A percentile compares a stretch with the other conserved stretches of the same genome.
Evolutionary conservation across 2,113 vertebrate species (phyloP).

Genomic region (Pelobates fuscus): DNA sequence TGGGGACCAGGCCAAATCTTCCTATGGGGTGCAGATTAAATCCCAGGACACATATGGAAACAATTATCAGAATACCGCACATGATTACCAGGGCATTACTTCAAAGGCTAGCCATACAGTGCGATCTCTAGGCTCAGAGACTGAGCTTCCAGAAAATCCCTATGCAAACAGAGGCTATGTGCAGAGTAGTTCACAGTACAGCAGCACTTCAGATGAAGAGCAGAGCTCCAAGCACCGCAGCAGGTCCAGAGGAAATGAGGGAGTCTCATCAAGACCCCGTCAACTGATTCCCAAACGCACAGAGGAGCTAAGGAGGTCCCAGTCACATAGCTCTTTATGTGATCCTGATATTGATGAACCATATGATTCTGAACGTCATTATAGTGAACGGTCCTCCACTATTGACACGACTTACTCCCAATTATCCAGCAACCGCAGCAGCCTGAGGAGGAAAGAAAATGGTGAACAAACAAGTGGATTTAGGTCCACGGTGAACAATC

Average conservation of each 20-base stretch:
- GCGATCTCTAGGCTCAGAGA: slow-evolving; percentile 57
- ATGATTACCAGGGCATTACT: background rate
- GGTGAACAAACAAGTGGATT: slow-evolving; percentile 7
- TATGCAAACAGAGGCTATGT: slow-evolving; percentile 37
- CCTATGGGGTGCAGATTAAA: slow-evolving; percentile 83
- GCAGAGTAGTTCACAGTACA: slow-evolving; percentile 24
- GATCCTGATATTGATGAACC: background rate
- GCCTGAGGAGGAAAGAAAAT: slow-evolving; percentile 50
- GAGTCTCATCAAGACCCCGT: slow-evolving; percentile 48
- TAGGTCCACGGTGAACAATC: accelerated
- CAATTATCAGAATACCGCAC: background rate
- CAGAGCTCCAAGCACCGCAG: slow-evolving; percentile 54
- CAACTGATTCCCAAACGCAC: slow-evolving; percentile 3
- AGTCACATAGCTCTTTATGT: slow-evolving; percentile 82
- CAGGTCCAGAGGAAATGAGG: slow-evolving; percentile 48
- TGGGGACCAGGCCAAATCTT: slow-evolving; percentile 85
- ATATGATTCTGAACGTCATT: accelerated
- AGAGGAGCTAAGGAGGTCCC: slow-evolving; percentile 73
- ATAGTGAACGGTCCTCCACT: slow-evolving; percentile 31
- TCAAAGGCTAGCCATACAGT: background rate
- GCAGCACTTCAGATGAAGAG: slow-evolving; percentile 65
- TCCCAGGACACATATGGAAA: slow-evolving; percentile 49
- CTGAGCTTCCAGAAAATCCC: slow-evolving; percentile 61
- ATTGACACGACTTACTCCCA: slow-evolving; percentile 60
- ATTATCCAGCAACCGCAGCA: slow-evolving; percentile 56